Evolutionary conservation across 2,797 vertebrate species (phyloP).

Genomic region (Scleropages formosus): DNA sequence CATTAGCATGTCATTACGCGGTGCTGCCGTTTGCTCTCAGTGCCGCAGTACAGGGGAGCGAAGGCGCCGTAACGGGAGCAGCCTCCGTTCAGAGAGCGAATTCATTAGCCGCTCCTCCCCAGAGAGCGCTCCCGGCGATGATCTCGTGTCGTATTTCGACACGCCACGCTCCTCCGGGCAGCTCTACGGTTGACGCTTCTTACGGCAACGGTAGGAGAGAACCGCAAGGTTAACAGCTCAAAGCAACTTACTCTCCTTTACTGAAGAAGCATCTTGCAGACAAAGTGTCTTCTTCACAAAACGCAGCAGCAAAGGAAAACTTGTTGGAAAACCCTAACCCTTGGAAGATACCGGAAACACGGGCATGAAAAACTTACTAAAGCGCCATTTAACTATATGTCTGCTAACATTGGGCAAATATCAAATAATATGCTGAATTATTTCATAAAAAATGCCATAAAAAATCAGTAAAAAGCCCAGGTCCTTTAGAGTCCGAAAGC

Average conservation of each 20-base stretch:
- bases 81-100: slow-evolving; percentile 16
- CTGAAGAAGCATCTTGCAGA: no score
- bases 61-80: slow-evolving; percentile 7
- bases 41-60: neutral
- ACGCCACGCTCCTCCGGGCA: neutral
- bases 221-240: no score
- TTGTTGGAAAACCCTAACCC: no score
- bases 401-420: no score
- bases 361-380: no score
- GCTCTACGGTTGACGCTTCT: neutral
- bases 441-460: no score
- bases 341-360: no score
- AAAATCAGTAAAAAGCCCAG: no score
- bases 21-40: neutral
- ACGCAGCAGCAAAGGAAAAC: no score
- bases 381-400: no score
- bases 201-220: neutral
- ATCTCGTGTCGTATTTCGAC: neutral
- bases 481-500: neutral
- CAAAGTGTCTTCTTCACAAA: neutral
- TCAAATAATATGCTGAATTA: no score
- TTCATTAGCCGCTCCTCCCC: slow-evolving; percentile 16
- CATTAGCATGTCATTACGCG: slow-evolving; percentile 27
- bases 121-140: neutral
- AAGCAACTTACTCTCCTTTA: no score